A percentile compares a stretch with the other conserved stretches of the same genome.
Conservation (phyloP, 2,113 vertebrate genomes). For the Antigone vipio region DNA sequence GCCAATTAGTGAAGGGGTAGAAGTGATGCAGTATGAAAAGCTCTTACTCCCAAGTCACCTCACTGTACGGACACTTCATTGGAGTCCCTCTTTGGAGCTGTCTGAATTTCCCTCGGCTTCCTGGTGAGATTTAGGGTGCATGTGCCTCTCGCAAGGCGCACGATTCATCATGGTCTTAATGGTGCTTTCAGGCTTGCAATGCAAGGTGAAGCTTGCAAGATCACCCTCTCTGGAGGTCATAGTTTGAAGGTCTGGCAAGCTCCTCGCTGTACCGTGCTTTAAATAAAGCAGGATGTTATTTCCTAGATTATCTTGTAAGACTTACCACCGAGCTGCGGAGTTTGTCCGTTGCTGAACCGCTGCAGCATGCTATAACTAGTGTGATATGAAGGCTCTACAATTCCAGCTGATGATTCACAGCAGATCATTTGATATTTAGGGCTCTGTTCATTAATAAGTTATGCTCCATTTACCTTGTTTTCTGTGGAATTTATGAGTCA, state of each 20-base stretch:
- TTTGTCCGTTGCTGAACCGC: background rate
- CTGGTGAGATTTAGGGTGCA: background rate
- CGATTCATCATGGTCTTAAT: background rate
- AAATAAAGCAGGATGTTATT: background rate
- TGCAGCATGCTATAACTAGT: background rate
- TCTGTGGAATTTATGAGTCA: constrained; percentile 67
- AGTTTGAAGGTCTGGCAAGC: constrained; percentile 18
- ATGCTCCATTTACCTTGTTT: constrained; percentile 72
- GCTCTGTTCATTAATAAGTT: constrained; percentile 69
- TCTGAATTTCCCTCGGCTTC: background rate
- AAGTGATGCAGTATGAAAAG: background rate
- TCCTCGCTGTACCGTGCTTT: background rate
- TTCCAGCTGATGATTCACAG: constrained; percentile 61
- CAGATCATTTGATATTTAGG: constrained; percentile 68
- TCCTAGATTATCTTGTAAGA: background rate
- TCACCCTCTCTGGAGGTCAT: constrained; percentile 4
- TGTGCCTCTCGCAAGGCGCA: background rate
- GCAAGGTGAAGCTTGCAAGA: constrained; percentile 24
- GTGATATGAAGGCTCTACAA: constrained; percentile 5
- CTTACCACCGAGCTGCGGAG: background rate
- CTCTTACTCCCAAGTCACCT: background rate
- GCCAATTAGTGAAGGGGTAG: too few relatives aligned
- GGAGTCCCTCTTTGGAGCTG: background rate
- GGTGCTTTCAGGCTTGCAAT: constrained; percentile 19
- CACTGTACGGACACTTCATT: background rate